Conservation (phyloP, 2,797 vertebrate genomes). For the Crenichthys baileyi region DNA sequence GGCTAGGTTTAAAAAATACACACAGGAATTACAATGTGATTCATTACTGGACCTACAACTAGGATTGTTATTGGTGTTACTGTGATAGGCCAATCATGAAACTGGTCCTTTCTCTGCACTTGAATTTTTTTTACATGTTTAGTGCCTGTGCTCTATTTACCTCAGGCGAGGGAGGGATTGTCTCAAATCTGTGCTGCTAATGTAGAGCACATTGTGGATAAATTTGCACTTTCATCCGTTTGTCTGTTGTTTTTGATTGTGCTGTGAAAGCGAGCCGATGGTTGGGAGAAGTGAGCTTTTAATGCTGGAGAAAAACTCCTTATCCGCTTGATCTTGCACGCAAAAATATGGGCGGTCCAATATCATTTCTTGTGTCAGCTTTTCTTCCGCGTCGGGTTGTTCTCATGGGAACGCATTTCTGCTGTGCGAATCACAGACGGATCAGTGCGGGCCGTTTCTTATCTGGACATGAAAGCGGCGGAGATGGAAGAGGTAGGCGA, state of each 20-base stretch:
- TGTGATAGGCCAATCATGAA: slow-evolving; percentile 51
- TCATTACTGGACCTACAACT: slow-evolving; percentile 48
- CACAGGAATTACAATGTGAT: slow-evolving; percentile 56
- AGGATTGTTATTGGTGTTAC: slow-evolving; percentile 58
- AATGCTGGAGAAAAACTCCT: slow-evolving; percentile 62
- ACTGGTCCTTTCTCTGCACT: slow-evolving; percentile 36
- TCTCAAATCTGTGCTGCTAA: slow-evolving; percentile 57
- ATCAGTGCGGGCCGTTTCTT: slow-evolving; percentile 76
- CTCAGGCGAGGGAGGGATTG: slow-evolving; percentile 1
- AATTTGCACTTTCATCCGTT: slow-evolving; percentile 51
- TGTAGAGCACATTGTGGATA: slow-evolving; percentile 48
- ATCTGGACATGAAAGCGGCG: slow-evolving; percentile 76
- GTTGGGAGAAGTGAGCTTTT: slow-evolving; percentile 50
- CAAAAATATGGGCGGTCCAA: slow-evolving; percentile 76
- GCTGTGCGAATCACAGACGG: slow-evolving; percentile 73
- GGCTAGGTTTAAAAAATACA: slow-evolving; percentile 20
- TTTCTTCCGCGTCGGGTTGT: slow-evolving; percentile 68
- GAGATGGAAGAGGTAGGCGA: slow-evolving; percentile 59
- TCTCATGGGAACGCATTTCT: slow-evolving; percentile 76
- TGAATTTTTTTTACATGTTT: slow-evolving; percentile 34
- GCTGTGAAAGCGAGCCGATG: slow-evolving; percentile 58
- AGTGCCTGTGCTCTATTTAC: slow-evolving; percentile 40
- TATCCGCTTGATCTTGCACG: slow-evolving; percentile 74
- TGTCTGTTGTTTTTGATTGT: slow-evolving; percentile 53
- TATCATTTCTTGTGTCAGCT: slow-evolving; percentile 80